phyloP scores from a whole-genome alignment of 2,797 vertebrate genomes.

The Rhinoraja longicauda region DNA sequence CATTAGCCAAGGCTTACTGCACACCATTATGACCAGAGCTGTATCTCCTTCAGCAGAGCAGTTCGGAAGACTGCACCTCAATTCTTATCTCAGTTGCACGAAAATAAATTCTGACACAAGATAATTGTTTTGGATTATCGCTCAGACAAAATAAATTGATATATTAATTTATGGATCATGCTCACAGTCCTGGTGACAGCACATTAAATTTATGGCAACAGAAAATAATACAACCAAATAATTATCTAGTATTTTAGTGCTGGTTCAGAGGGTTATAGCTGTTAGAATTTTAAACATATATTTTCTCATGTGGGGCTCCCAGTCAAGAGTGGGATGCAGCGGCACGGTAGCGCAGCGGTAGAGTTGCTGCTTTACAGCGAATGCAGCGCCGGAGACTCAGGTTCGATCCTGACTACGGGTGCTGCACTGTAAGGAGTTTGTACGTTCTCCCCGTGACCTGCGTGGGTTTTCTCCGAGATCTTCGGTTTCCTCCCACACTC shows the following conservation, averaged over 20 bases:
- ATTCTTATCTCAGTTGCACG: not conserved
- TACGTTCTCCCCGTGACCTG: too few species aligned
- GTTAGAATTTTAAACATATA: not conserved
- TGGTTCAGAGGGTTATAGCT: not conserved
- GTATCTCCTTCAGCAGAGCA: not conserved
- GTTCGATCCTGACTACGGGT: too few species aligned
- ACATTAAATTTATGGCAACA: not conserved
- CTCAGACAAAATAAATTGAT: slow-evolving; percentile 15
- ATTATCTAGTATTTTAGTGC: not conserved
- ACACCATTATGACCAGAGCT: not conserved
- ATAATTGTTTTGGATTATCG: slow-evolving; percentile 6
- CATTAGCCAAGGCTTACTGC: not conserved
- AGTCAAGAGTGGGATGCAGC: too few species aligned
- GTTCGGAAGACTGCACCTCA: not conserved
- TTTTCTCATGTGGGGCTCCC: too few species aligned
- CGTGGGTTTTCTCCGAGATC: too few species aligned
- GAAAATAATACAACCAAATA: not conserved
- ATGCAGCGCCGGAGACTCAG: too few species aligned
- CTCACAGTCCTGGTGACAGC: not conserved
- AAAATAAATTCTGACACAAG: slow-evolving; percentile 1
- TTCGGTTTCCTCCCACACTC: too few species aligned
- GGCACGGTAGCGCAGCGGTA: too few species aligned
- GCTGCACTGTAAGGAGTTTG: too few species aligned
- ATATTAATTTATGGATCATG: not conserved
- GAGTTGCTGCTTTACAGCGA: too few species aligned